Conservation (phyloP, 2,113 vertebrate species). For the Mystacornis crossleyi region DNA sequence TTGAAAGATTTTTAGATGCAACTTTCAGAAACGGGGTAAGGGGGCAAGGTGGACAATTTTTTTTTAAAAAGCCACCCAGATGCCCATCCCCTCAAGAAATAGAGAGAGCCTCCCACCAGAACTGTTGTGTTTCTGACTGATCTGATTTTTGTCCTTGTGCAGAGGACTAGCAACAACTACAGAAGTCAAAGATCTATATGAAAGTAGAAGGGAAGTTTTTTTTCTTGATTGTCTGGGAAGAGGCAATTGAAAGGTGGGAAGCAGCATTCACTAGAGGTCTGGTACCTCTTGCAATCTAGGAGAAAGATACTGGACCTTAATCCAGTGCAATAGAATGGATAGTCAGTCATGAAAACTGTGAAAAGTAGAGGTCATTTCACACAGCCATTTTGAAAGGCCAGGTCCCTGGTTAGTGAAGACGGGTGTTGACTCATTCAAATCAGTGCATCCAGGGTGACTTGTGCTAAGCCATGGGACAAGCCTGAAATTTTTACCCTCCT, state of each 20-base stretch:
- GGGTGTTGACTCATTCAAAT: background rate
- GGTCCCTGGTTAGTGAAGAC: background rate
- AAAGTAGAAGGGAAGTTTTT: background rate
- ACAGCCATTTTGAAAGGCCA: background rate
- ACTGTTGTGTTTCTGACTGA: background rate
- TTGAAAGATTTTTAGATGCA: background rate
- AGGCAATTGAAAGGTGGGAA: background rate
- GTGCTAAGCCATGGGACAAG: background rate
- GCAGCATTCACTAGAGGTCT: background rate
- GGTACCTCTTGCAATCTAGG: background rate
- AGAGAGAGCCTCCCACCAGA: background rate
- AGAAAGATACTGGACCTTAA: background rate
- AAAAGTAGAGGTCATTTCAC: background rate
- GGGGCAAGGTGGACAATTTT: background rate
- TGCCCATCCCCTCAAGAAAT: background rate
- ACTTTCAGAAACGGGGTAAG: background rate
- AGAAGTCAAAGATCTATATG: background rate
- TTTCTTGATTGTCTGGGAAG: background rate
- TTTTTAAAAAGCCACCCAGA: background rate
- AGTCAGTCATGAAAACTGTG: background rate
- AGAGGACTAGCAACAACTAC: background rate
- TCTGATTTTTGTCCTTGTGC: background rate
- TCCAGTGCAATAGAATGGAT: background rate
- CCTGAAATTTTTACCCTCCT: background rate
- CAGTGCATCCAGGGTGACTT: background rate